Evolutionary conservation across 2,888 invertebrate species (phyloP).

Genomic region (Pseudeuparius sepicola): DNA sequence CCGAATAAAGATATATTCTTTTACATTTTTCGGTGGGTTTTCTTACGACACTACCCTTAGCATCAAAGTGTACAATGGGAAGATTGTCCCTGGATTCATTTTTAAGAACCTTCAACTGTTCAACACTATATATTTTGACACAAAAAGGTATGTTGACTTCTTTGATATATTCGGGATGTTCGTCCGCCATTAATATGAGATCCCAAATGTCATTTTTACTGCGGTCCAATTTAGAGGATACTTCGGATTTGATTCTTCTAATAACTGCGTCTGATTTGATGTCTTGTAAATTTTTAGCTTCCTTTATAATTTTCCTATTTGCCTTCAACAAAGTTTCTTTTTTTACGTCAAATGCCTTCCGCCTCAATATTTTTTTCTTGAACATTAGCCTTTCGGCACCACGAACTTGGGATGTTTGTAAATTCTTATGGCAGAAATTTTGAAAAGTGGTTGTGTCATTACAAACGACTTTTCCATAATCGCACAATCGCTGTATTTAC

Average conservation of each 20-base stretch:
- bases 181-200: slow-evolving; percentile 16
- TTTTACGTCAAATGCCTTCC: too few relatives aligned
- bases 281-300: slow-evolving; percentile 13
- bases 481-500: too few relatives aligned
- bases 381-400: too few relatives aligned
- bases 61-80: slow-evolving; percentile 21
- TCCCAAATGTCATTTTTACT: slow-evolving; percentile 15
- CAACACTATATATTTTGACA: slow-evolving; percentile 19
- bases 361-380: too few relatives aligned
- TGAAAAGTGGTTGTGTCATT: too few relatives aligned
- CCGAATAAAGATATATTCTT: slow-evolving; percentile 18
- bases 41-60: slow-evolving; percentile 19
- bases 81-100: slow-evolving; percentile 7
- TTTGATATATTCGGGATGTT: slow-evolving; percentile 20
- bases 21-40: slow-evolving; percentile 14
- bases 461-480: too few relatives aligned
- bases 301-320: too few relatives aligned
- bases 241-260: slow-evolving; percentile 19
- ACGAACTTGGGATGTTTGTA: too few relatives aligned
- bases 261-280: slow-evolving; percentile 19
- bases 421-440: too few relatives aligned
- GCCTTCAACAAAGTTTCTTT: too few relatives aligned
- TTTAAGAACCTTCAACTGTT: slow-evolving; percentile 17
- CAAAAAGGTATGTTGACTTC: slow-evolving; percentile 19
- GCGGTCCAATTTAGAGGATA: slow-evolving; percentile 11